Base-by-base conservation (phyloP, 1,140 invertebrate species). In the Drosophila chauvacae region DNA sequence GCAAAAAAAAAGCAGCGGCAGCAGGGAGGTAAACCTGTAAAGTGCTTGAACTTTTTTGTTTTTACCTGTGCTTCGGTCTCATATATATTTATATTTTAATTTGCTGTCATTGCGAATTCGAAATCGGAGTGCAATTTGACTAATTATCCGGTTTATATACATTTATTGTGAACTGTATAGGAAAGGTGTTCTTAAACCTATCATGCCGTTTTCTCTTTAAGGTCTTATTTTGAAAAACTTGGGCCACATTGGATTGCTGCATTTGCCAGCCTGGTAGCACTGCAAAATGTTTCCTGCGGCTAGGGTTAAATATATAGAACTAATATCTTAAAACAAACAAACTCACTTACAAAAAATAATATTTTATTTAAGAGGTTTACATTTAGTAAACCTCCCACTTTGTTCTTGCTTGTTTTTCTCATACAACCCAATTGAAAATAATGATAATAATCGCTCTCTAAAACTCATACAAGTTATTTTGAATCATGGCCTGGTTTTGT, bases 41-140 rank as follows among this genome's bases (percentile, higher is more conserved):
- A 85, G 81, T 84, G 66, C 81, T 85, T 84, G 81, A 85, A 84
- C 73, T 70, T 84, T 84, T 84, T 77, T 69, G 78, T 51, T 18
- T 39, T 16, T 57, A 53, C 47, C 47, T 51, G 37, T 62, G 45
- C 13, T 5, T 16, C 14, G 9, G 18, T 20, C 69, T 48, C 44
- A 62, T 64, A 82, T 78, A 73, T 35, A 20, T 35, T 55, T 64
- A 77, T 75, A 68, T 56, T 10, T 35, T 53, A 9, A 53, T 35
- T 53, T 35, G 28, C 28, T 33, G 48, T 3, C 28, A 51, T 47
- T 39, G 33, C 10, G 42, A 20, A 26, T 58, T 6, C 11, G 16
- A 57, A 57, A 23, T 55, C 23, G 23, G 35, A 57, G 50, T 41
- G 35, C n/a, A 63, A 30, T 63, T 56, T 39, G 20, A 20, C 50